Conservation (phyloP, 1,140 invertebrate species). For the Papilio machaon region DNA sequence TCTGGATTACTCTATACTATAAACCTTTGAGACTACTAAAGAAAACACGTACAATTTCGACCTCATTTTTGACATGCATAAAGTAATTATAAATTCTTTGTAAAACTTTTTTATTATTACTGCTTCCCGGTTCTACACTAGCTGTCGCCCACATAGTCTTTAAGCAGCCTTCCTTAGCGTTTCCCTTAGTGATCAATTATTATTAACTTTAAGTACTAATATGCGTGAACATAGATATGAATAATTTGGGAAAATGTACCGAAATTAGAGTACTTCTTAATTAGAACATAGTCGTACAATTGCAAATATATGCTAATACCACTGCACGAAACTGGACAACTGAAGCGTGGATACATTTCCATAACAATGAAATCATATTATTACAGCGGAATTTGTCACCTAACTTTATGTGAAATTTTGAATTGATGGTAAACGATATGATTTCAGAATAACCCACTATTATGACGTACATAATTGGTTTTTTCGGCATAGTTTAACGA, state of each 20-base stretch:
- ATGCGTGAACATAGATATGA: not conserved
- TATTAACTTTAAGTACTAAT: not conserved
- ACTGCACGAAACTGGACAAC: not conserved
- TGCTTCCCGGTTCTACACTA: too few relatives aligned
- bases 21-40: too few relatives aligned
- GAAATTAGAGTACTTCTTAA: conserved; percentile 19
- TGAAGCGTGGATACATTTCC: conserved; percentile 45
- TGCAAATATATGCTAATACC: conserved; percentile 32
- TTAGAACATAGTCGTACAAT: conserved; percentile 33
- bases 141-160: too few relatives aligned
- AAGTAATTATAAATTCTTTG: too few relatives aligned
- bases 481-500: not conserved
- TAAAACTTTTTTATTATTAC: too few relatives aligned
- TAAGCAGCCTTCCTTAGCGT: too few relatives aligned
- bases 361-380: conserved; percentile 46
- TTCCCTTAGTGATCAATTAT: not conserved
- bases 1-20: too few relatives aligned
- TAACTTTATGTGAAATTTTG: conserved; percentile 26
- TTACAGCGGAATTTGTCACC: conserved; percentile 39
- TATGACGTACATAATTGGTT: not conserved
- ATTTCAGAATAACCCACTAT: not conserved
- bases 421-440: not conserved
- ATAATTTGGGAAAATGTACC: not conserved
- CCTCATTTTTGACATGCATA: too few relatives aligned
- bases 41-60: too few relatives aligned